Evolutionary conservation across 2,113 vertebrate species (phyloP).

Genomic region (Nymphicus hollandicus): DNA sequence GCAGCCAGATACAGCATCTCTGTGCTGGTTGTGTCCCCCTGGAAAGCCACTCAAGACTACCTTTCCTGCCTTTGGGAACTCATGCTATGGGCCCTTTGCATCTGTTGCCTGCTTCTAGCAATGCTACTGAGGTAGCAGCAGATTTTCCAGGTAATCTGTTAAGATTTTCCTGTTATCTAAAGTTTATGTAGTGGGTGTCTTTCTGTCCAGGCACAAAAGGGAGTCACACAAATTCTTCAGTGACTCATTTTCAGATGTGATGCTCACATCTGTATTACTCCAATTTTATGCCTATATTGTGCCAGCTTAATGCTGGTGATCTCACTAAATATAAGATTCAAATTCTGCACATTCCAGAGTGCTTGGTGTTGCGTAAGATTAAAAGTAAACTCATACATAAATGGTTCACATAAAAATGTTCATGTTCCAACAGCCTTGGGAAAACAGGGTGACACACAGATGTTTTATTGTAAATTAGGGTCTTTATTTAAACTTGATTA

Average conservation of each 20-base stretch:
- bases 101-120: neutral
- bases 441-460: neutral
- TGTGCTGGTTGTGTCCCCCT: neutral
- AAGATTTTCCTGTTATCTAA: neutral
- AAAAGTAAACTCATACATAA: neutral
- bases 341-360: neutral
- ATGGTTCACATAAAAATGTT: neutral
- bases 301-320: neutral
- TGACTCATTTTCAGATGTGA: neutral
- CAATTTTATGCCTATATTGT: neutral
- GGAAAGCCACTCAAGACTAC: neutral
- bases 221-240: neutral
- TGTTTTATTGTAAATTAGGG: neutral
- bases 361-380: neutral
- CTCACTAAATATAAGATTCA: neutral
- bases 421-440: neutral
- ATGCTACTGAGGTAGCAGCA: neutral
- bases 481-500: neutral
- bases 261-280: neutral
- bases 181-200: neutral
- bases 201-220: neutral
- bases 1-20: neutral
- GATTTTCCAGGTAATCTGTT: neutral
- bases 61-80: neutral
- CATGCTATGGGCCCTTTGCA: neutral